Conservation (phyloP, 2,113 vertebrate genomes). For the Vimba vimba region DNA sequence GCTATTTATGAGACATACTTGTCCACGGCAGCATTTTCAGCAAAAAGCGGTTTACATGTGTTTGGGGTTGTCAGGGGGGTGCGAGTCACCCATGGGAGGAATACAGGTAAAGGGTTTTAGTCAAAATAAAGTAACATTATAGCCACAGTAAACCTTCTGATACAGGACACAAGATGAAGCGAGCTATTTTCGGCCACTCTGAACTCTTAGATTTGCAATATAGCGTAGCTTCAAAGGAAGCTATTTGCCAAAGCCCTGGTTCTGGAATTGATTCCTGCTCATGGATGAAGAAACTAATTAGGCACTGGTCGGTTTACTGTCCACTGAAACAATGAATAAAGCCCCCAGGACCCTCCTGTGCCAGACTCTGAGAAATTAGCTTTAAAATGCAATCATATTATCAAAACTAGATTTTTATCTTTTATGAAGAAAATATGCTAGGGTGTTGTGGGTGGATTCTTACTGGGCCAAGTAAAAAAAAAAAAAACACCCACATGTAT, state of each 20-base stretch:
- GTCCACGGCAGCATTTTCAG: conserved; percentile 42
- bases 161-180: not conserved
- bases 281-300: conserved; percentile 45
- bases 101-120: conserved; percentile 44
- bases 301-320: conserved; percentile 35
- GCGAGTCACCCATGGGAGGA: conserved; percentile 17
- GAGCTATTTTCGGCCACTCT: conserved; percentile 10
- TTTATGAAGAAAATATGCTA: not conserved
- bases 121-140: conserved; percentile 41
- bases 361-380: not conserved
- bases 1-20: conserved; percentile 48
- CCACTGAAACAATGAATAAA: conserved; percentile 42
- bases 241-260: conserved; percentile 19
- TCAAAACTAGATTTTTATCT: conserved; percentile 2
- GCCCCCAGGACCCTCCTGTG: conserved; percentile 5
- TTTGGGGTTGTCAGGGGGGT: conserved; percentile 43
- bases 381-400: conserved; percentile 9
- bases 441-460: conserved; percentile 21
- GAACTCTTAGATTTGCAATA: conserved; percentile 13
- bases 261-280: conserved; percentile 41
- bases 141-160: conserved; percentile 9
- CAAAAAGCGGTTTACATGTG: conserved; percentile 51
- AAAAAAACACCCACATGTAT: not conserved
- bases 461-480: not conserved
- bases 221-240: conserved; percentile 23